Conservation (phyloP, 1,140 invertebrate species). For the Apis florea region DNA sequence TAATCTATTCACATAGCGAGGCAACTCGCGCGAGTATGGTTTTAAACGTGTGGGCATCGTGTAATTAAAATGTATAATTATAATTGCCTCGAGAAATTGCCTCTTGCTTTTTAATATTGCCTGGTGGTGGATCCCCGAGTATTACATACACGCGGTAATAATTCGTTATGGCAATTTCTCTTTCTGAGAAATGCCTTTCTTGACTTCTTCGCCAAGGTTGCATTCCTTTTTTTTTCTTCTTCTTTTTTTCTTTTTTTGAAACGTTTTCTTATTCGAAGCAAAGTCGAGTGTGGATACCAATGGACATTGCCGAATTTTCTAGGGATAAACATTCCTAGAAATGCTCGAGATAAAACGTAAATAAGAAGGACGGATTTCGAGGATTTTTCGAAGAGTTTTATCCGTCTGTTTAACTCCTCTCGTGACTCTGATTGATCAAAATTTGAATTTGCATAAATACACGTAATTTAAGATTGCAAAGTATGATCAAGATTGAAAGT, state of each 20-base stretch:
- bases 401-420: too few relatives aligned
- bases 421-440: too few relatives aligned
- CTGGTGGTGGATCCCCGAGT: too few relatives aligned
- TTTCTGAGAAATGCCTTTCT: too few relatives aligned
- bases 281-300: too few relatives aligned
- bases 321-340: too few relatives aligned
- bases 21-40: background rate
- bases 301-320: too few relatives aligned
- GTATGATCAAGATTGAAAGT: background rate
- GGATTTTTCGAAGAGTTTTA: too few relatives aligned
- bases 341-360: too few relatives aligned
- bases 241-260: background rate
- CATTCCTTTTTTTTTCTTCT: background rate
- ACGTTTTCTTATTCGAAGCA: background rate
- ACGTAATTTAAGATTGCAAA: background rate
- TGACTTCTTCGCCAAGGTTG: background rate
- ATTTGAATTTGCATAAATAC: too few relatives aligned
- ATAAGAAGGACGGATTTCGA: too few relatives aligned
- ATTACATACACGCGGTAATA: background rate
- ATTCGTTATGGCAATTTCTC: background rate
- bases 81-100: background rate
- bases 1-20: background rate
- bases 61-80: slow-evolving; percentile 3
- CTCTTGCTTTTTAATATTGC: background rate
- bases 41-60: background rate